phyloP scores from a whole-genome alignment of 2,888 invertebrate genomes.

The Sinopyrophorus schimmeli region DNA sequence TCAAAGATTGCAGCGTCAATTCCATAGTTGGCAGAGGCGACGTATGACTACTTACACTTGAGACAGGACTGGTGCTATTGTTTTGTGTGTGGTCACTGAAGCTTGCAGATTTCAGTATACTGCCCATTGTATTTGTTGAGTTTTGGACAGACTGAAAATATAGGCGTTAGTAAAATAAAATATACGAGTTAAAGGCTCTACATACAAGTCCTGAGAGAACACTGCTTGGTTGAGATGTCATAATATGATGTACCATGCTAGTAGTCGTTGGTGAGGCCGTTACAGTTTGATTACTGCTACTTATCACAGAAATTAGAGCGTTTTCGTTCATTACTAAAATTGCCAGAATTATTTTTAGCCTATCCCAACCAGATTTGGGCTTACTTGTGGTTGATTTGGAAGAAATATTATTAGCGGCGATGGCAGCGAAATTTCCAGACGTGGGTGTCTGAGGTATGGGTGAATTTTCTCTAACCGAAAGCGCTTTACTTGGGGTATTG shows the following conservation, averaged over 20 bases:
- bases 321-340: conserved; percentile 43
- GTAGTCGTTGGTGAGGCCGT: conserved; percentile 26
- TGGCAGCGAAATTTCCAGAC: conserved; percentile 66
- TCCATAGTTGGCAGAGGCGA: conserved; percentile 55
- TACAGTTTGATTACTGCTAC: conserved; percentile 45
- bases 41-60: conserved; percentile 60
- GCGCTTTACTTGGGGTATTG: conserved; percentile 52
- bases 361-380: conserved; percentile 22
- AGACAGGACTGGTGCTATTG: conserved; percentile 53
- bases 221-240: conserved; percentile 31
- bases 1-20: conserved; percentile 27
- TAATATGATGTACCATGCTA: conserved; percentile 24
- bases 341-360: neutral
- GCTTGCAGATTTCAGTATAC: conserved; percentile 38
- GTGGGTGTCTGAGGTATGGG: conserved; percentile 56
- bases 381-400: conserved; percentile 54
- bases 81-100: conserved; percentile 43
- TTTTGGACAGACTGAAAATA: conserved; percentile 37
- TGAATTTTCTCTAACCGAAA: conserved; percentile 52
- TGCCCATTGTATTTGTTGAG: conserved; percentile 31
- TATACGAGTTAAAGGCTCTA: conserved; percentile 3
- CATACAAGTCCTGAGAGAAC: conserved; percentile 32
- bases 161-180: neutral
- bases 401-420: conserved; percentile 57
- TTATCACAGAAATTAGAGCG: conserved; percentile 52